A percentile compares a stretch with the other conserved stretches of the same genome.
Conservation (phyloP, 2,888 invertebrate species). For the Yponomeuta sedellus region DNA sequence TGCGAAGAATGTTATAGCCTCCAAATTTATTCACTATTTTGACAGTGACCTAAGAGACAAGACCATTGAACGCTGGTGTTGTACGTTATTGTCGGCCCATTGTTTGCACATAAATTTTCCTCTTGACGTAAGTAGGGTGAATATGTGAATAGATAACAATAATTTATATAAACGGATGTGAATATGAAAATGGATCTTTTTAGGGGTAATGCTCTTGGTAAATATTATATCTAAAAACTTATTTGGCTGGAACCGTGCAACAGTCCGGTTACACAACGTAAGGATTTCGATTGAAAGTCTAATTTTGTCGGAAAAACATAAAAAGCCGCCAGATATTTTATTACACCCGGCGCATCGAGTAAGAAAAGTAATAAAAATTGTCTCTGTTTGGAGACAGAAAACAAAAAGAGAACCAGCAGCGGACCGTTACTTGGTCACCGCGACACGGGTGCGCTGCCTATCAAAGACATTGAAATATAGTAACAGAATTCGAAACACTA, state of each 20-base stretch:
- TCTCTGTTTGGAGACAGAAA: conserved; percentile 22
- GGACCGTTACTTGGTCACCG: conserved; percentile 36
- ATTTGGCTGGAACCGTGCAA: neutral
- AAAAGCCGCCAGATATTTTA: neutral
- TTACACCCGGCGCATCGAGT: conserved; percentile 5
- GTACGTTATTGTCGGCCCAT: neutral
- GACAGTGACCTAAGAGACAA: neutral
- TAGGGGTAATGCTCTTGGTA: neutral
- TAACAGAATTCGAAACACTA: neutral
- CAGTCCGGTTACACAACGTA: neutral
- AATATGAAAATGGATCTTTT: conserved; percentile 1
- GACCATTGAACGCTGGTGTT: neutral
- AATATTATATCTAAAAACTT: neutral
- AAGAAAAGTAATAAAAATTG: conserved; percentile 15
- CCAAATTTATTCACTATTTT: neutral
- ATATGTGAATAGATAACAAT: conserved; percentile 11
- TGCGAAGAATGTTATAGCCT: neutral
- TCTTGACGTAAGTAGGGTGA: conserved; percentile 10
- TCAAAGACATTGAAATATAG: conserved; percentile 19
- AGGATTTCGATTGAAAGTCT: conserved; percentile 6
- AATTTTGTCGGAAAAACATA: conserved; percentile 6
- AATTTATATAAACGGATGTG: conserved; percentile 9
- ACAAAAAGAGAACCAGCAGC: conserved; percentile 36
- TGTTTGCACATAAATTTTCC: conserved; percentile 3
- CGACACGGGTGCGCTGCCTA: conserved; percentile 36